A percentile compares a stretch with the other conserved stretches of the same genome.
phyloP scores from a whole-genome alignment of 2,113 vertebrate genomes.

The Helogale parvula region DNA sequence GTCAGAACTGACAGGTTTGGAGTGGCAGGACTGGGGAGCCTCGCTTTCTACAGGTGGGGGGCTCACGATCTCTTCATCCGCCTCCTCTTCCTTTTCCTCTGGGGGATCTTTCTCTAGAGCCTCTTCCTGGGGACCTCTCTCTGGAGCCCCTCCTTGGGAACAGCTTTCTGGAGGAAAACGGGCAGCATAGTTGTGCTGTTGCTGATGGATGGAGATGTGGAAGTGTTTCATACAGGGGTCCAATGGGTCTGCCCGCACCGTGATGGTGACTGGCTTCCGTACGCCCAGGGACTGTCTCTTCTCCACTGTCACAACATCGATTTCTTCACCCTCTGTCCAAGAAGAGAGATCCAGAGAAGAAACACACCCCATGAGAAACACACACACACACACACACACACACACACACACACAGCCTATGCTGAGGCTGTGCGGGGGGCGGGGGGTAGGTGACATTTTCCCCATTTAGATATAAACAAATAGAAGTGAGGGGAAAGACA shows the following conservation, averaged over 20 bases:
- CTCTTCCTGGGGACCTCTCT: conserved; percentile 45
- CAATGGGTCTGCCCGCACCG: conserved; percentile 91
- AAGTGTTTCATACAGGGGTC: conserved; percentile 95
- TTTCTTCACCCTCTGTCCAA: conserved; percentile 92
- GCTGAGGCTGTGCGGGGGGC: neutral
- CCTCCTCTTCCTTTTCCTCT: conserved; percentile 56
- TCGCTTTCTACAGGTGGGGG: neutral
- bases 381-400: neutral
- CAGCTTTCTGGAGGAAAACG: conserved; percentile 90
- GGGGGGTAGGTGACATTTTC: conserved; percentile 1
- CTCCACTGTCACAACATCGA: conserved; percentile 97
- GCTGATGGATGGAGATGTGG: conserved; percentile 95
- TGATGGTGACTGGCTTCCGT: conserved; percentile 93
- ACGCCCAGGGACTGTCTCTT: conserved; percentile 88
- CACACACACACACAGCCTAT: neutral
- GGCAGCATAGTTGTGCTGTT: conserved; percentile 98
- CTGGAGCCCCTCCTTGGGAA: neutral
- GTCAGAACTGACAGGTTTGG: conserved; percentile 88
- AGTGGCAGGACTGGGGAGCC: conserved; percentile 75
- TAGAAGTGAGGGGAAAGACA: conserved; percentile 3
- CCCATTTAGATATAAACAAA: conserved; percentile 52
- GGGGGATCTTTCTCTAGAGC: neutral
- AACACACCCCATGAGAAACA: conserved; percentile 55
- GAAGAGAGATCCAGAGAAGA: neutral
- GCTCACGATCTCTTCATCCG: neutral